phyloP scores from a whole-genome alignment of 2,113 vertebrate genomes.

The Python bivittatus region DNA sequence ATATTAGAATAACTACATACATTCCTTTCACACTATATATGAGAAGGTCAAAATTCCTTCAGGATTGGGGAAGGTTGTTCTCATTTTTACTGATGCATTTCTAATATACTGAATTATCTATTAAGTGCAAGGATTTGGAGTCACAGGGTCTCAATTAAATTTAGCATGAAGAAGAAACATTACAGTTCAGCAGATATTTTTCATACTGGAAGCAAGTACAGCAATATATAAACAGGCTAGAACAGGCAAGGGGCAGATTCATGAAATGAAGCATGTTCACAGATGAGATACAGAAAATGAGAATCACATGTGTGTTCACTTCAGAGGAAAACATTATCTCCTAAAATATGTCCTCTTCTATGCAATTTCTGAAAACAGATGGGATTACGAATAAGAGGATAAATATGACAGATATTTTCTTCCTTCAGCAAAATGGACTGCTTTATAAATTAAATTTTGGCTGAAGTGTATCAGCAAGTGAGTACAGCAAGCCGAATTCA shows the following conservation, averaged over 20 bases:
- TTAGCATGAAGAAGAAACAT: constrained; percentile 63
- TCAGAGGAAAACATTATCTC: neutral
- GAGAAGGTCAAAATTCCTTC: constrained; percentile 43
- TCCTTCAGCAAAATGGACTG: neutral
- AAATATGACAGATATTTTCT: neutral
- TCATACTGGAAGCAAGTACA: constrained; percentile 68
- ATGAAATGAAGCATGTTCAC: constrained; percentile 41
- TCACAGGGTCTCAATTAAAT: constrained; percentile 65
- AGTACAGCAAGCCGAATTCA: neutral
- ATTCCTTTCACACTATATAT: constrained; percentile 61
- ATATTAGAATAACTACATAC: constrained; percentile 58
- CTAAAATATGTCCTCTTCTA: neutral
- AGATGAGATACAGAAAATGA: neutral
- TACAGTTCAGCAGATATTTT: constrained; percentile 72
- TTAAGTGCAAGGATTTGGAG: constrained; percentile 77
- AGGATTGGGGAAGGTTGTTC: constrained; percentile 9
- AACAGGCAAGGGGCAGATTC: constrained; percentile 58
- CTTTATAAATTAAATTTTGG: neutral
- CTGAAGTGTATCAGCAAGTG: rapidly evolving
- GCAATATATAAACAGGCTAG: constrained; percentile 64
- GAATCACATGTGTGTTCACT: rapidly evolving
- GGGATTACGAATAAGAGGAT: rapidly evolving
- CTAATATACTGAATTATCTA: constrained; percentile 76
- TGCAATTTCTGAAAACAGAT: neutral
- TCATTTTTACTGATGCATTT: constrained; percentile 48